Evolutionary conservation across 92 coral and sea anemone genomes (phyloP).

Genomic region (Zoanthus solanderi): DNA sequence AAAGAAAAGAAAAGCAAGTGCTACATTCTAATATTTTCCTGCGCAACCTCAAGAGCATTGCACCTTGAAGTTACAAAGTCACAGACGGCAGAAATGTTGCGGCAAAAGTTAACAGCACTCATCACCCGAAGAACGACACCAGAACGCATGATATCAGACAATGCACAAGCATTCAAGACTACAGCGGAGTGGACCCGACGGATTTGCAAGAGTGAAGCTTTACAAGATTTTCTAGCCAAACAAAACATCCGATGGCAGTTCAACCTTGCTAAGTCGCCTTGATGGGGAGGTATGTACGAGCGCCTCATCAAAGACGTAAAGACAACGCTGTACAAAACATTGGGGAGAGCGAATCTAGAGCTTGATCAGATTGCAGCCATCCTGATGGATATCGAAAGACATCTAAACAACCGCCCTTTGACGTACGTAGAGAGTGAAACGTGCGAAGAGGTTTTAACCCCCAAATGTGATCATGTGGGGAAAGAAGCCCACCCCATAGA

Average conservation of each 20-base stretch:
- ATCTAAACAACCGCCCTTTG: constrained; percentile 66
- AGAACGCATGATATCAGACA: constrained; percentile 60
- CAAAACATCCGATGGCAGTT: constrained; percentile 45
- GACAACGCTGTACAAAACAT: constrained; percentile 22
- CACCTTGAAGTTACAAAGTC: constrained; percentile 70
- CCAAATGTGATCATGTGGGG: constrained; percentile 76
- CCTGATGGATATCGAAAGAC: constrained; percentile 53
- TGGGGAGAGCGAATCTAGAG: too few species aligned
- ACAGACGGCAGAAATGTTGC: constrained; percentile 74
- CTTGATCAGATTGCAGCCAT: constrained; percentile 56
- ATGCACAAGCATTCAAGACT: constrained; percentile 51
- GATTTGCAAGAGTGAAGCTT: constrained; percentile 59
- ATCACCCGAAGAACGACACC: constrained; percentile 61
- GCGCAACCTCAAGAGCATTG: constrained; percentile 66
- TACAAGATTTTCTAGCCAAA: constrained; percentile 51
- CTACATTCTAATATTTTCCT: constrained; percentile 59
- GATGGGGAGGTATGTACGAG: constrained; percentile 69
- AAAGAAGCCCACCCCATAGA: constrained; percentile 59
- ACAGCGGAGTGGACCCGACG: constrained; percentile 65
- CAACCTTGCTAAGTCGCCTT: constrained; percentile 55
- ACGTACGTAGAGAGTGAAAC: constrained; percentile 66
- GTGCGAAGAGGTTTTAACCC: constrained; percentile 60
- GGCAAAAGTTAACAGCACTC: constrained; percentile 51
- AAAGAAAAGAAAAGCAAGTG: constrained; percentile 60
- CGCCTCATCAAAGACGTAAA: constrained; percentile 60